Conservation (phyloP, 2,113 vertebrate species). For the Psilopsiagon aurifrons region DNA sequence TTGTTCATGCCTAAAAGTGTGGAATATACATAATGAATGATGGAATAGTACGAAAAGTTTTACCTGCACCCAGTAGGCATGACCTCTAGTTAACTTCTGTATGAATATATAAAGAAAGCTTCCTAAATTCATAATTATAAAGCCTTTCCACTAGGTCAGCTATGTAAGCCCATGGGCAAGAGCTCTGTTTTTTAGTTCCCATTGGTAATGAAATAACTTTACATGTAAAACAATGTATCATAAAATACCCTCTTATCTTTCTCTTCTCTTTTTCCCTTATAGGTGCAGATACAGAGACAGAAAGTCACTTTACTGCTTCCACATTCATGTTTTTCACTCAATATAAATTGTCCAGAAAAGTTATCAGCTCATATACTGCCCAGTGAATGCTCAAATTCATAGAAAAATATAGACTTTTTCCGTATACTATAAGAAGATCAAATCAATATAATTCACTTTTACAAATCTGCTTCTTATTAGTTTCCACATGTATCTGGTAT, state of each 20-base stretch:
- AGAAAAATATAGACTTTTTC: neutral
- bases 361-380: neutral
- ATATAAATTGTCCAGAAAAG: neutral
- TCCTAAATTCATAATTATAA: neutral
- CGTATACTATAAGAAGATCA: neutral
- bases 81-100: neutral
- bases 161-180: neutral
- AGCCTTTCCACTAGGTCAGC: neutral
- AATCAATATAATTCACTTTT: neutral
- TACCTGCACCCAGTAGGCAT: neutral
- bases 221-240: neutral
- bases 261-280: neutral
- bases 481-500: neutral
- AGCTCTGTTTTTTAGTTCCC: neutral
- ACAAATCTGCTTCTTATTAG: neutral
- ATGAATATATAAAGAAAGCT: conserved; percentile 3
- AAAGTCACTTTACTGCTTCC: neutral
- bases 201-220: neutral
- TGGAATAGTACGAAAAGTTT: neutral
- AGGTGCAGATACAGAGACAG: neutral
- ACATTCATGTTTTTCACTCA: neutral
- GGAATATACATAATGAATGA: neutral
- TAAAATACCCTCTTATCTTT: neutral
- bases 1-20: neutral
- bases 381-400: neutral